Base-by-base conservation (phyloP, 2,888 invertebrate species). In the Mesodorylaimus sp. region DNA sequence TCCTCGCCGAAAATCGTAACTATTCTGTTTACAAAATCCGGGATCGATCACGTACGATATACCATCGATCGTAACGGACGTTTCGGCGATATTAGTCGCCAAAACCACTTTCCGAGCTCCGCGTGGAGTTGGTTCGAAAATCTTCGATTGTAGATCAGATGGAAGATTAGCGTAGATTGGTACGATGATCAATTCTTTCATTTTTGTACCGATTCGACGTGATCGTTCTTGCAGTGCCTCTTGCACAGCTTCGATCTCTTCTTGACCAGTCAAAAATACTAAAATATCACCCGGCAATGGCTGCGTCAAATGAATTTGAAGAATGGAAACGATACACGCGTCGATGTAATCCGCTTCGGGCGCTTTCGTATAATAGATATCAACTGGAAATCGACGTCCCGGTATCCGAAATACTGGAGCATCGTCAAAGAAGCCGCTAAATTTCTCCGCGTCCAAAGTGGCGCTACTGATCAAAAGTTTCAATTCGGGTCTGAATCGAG, bases 331-430 rank as follows among this genome's bases (percentile, higher is more conserved):
- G n/a, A 93, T 89, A 66, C 87, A 82, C 0, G 95, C 95, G 68
- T 97, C 93, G 45, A 97, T 80, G 68, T 95, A 97, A 73, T 97
- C 93, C 1, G 95, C 93, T 72, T 97, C 97, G 0, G 97, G 97
- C 0, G 95, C 93, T 62, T 36, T 39, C 26, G 49, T 41, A 23
- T 51, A 29, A 46, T 47, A 52, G 10, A 53, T 52, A 52, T 50
- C 50, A 0, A 99, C 97, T 1, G 95, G 93, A 73, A 85, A 95
- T 57, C 95, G 74, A 60, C 91, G 73, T n/a, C 97, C 97, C 28
- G 95, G 95, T 62, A 97, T 95, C 51, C 87, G 76, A 68, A 93
- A 95, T 59, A 95, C 87, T 1, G 95, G 95, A 0, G 97, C 95
- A 66, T 89, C 87, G 71, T 97, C 95, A 71, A 97, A 97, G 69